phyloP scores from a whole-genome alignment of 2,888 invertebrate genomes.

The Arge pagana region DNA sequence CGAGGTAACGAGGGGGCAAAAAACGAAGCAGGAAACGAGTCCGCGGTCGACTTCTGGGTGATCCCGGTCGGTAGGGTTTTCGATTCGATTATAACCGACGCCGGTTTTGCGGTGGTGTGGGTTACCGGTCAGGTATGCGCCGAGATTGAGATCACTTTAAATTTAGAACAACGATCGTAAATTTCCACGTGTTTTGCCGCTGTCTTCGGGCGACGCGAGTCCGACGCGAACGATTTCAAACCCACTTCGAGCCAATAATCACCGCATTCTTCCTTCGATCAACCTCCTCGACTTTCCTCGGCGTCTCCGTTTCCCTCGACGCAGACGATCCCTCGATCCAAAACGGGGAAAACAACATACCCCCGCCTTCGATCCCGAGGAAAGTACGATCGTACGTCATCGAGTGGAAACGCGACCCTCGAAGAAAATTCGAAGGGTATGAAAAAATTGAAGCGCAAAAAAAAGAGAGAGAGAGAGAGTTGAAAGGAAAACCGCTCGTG shows the following conservation, averaged over 20 bases:
- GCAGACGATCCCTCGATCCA: too few relatives aligned
- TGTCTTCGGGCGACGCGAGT: neutral
- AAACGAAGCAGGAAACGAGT: conserved; percentile 18
- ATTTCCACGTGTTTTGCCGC: conserved; percentile 2
- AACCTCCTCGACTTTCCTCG: neutral
- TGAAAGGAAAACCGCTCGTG: too few relatives aligned
- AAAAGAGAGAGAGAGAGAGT: too few relatives aligned
- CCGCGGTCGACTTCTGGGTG: conserved; percentile 22
- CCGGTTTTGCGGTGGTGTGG: too few relatives aligned
- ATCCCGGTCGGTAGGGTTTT: conserved; percentile 17
- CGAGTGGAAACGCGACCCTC: too few relatives aligned
- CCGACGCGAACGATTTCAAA: neutral
- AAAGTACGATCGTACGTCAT: too few relatives aligned
- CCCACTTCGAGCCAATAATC: neutral
- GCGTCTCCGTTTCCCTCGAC: too few relatives aligned
- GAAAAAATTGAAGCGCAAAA: too few relatives aligned
- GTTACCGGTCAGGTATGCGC: conserved; percentile 7
- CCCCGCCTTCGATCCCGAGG: too few relatives aligned
- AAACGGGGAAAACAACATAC: too few relatives aligned
- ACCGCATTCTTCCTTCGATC: neutral
- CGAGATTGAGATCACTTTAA: conserved; percentile 8
- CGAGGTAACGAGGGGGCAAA: too few relatives aligned
- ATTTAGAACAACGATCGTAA: conserved; percentile 4
- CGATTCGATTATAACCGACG: conserved; percentile 17
- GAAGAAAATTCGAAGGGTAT: too few relatives aligned